A percentile compares a stretch with the other conserved stretches of the same genome.
phyloP scores from a whole-genome alignment of 2,888 invertebrate genomes.

The Drosophila meridionalis region DNA sequence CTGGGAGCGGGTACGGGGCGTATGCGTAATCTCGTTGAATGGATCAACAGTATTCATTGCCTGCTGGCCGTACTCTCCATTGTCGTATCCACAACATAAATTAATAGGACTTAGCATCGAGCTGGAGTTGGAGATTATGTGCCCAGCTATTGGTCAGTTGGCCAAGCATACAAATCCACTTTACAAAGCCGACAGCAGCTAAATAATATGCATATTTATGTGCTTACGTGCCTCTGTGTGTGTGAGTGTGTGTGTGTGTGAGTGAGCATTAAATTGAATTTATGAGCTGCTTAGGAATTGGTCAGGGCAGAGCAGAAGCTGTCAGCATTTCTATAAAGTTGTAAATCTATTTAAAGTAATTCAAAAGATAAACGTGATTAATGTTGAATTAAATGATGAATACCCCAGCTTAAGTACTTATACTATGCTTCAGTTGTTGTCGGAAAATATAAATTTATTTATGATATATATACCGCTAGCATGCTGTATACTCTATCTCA shows the following conservation, averaged over 20 bases:
- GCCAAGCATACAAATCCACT: conserved; percentile 57
- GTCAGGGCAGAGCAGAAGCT: conserved; percentile 2
- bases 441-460: neutral
- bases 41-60: conserved; percentile 57
- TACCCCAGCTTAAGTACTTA: too few species aligned
- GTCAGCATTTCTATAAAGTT: conserved; percentile 11
- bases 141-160: conserved; percentile 36
- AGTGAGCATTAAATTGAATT: conserved; percentile 45
- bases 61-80: conserved; percentile 44
- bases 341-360: conserved; percentile 13
- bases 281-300: conserved; percentile 33
- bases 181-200: conserved; percentile 59
- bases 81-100: conserved; percentile 66
- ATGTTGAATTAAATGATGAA: neutral
- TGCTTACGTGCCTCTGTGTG: neutral
- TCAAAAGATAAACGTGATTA: neutral
- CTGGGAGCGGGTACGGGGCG: conserved; percentile 34
- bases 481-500: neutral
- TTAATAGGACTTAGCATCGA: conserved; percentile 49
- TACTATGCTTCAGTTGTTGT: neutral
- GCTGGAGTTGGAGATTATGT: neutral
- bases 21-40: conserved; percentile 73
- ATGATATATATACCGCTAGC: neutral
- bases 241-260: neutral
- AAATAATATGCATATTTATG: conserved; percentile 70